These are phyloP conservation scores for Hippocampus kuda DNA, from an alignment of 2,797 vertebrate genomes.

Conservation along the genomic window DNA sequence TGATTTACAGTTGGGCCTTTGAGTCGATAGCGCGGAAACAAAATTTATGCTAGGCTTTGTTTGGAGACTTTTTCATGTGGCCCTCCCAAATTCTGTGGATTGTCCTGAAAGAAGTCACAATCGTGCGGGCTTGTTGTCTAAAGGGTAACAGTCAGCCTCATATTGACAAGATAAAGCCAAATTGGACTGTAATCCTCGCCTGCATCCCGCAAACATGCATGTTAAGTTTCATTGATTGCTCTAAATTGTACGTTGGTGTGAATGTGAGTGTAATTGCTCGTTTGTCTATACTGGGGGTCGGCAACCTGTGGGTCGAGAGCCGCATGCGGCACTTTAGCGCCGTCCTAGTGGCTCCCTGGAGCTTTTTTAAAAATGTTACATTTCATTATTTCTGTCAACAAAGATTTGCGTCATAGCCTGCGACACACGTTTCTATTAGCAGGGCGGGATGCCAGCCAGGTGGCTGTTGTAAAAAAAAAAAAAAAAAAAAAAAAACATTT, in stretches of 20 bases:
- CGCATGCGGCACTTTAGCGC: too few relatives aligned
- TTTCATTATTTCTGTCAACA: too few relatives aligned
- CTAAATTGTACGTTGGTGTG: not conserved
- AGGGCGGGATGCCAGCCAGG: too few relatives aligned
- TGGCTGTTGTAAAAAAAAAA: too few relatives aligned
- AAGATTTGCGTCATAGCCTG: too few relatives aligned
- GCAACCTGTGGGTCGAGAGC: too few relatives aligned
- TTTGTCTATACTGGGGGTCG: too few relatives aligned
- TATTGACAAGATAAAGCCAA: not conserved
- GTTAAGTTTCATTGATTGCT: not conserved
- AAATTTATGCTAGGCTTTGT: constrained; percentile 33
- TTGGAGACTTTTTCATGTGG: constrained; percentile 28
- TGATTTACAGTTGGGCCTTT: constrained; percentile 31
- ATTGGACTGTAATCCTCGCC: not conserved
- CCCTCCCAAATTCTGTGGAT: constrained; percentile 54
- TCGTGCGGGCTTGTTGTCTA: not conserved
- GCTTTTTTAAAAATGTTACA: too few relatives aligned
- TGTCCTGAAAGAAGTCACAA: constrained; percentile 6
- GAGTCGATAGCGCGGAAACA: not conserved
- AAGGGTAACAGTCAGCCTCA: not conserved
- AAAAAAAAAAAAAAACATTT: too few relatives aligned
- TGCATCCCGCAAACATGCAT: not conserved
- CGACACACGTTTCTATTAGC: too few relatives aligned
- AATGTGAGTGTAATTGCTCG: not conserved
- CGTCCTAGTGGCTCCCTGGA: too few relatives aligned